Evolutionary conservation across 2,888 invertebrate species (phyloP).

Genomic region (Yponomeuta cagnagella): DNA sequence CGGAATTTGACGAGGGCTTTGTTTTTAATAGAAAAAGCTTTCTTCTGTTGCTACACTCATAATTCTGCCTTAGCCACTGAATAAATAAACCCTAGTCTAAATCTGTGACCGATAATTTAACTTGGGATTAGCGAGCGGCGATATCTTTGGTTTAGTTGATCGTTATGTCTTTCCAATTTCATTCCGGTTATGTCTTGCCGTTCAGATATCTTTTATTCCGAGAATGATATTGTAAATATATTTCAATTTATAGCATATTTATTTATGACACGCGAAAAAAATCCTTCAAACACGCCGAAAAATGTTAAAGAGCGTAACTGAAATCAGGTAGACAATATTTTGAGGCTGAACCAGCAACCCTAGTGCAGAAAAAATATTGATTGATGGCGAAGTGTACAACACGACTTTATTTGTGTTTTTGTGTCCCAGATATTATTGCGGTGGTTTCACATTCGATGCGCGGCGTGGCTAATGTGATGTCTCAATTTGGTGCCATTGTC

Average conservation of each 20-base stretch:
- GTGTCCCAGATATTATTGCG: constrained; percentile 34
- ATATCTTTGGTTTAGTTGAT: constrained; percentile 9
- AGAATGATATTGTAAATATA: not conserved
- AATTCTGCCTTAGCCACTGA: constrained; percentile 10
- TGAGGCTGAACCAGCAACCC: constrained; percentile 23
- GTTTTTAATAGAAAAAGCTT: constrained; percentile 5
- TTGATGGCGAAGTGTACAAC: constrained; percentile 24
- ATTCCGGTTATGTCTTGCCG: not conserved
- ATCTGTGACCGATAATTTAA: constrained; percentile 12
- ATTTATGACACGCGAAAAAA: not conserved
- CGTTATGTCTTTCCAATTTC: not conserved
- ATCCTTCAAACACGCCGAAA: constrained; percentile 10
- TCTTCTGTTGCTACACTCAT: constrained; percentile 15
- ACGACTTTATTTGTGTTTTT: constrained; percentile 15
- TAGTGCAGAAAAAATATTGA: constrained; percentile 31
- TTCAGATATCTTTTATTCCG: not conserved
- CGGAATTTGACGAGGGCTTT: constrained; percentile 12
- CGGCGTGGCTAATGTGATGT: constrained; percentile 53
- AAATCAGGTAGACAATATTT: constrained; percentile 21
- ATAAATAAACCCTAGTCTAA: constrained; percentile 16
- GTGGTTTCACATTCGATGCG: constrained; percentile 24
- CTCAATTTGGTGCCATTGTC: constrained; percentile 68
- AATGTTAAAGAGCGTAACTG: constrained; percentile 18
- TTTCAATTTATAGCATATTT: not conserved
- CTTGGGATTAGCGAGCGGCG: constrained; percentile 1